Conservation (phyloP, 2,888 invertebrate genomes). For the Scaptomyza flava region DNA sequence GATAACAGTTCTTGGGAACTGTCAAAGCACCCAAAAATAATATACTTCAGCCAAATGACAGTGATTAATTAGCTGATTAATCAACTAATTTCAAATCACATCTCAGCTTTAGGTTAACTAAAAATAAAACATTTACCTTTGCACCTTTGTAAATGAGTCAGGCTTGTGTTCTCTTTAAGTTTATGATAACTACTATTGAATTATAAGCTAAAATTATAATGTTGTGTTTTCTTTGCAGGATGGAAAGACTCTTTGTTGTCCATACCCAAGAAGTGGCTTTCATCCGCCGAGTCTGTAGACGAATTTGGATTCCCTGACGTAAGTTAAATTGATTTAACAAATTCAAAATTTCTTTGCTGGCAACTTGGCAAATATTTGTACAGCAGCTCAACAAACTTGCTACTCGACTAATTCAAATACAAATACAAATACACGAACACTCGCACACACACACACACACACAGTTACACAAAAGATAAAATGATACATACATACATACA, state of each 20-base stretch:
- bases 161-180: background rate
- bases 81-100: constrained; percentile 21
- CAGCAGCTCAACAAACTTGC: constrained; percentile 54
- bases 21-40: background rate
- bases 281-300: constrained; percentile 84
- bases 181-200: background rate
- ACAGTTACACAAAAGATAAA: constrained; percentile 30
- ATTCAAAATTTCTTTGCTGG: constrained; percentile 48
- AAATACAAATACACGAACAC: constrained; percentile 57
- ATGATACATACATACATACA: constrained; percentile 22
- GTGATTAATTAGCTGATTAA: constrained; percentile 54
- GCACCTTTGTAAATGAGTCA: constrained; percentile 11
- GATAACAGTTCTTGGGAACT: constrained; percentile 23
- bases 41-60: constrained; percentile 50
- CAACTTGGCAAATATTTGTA: constrained; percentile 60
- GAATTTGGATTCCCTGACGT: constrained; percentile 85
- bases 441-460: constrained; percentile 29
- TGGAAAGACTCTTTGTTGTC: constrained; percentile 90
- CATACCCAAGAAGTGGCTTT: constrained; percentile 89
- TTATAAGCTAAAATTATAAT: background rate
- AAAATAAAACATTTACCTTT: constrained; percentile 18
- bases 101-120: constrained; percentile 14
- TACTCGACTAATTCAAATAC: constrained; percentile 72
- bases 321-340: constrained; percentile 79
- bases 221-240: constrained; percentile 86